Base-by-base conservation (phyloP, 2,113 vertebrate genomes). In the Romanogobio albipinnatus region DNA sequence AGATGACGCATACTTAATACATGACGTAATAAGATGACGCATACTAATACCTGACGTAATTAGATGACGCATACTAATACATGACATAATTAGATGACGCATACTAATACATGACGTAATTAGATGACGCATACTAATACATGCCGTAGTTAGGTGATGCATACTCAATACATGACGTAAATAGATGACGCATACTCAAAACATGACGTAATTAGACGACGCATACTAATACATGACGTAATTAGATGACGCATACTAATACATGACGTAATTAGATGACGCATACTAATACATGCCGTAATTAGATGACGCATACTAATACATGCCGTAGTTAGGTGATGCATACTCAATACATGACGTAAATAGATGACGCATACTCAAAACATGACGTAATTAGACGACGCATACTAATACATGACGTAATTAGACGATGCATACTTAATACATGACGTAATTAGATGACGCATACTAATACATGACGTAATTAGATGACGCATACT, bases 71-170 rank as follows among this genome's bases (percentile, higher is more conserved):
- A 45, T n/a, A 71, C 39, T 24, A 11, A 11, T n/a, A 56, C 56
- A n/a, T 22, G 56, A 19, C 19, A 0, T 19, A 22, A 22, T 22
- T 22, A 3, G 7, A 19, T 7, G 0, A 64, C 29, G 61, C 61
- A 29, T 6, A 29, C 1, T 29, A n/a, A n/a, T 29, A 29, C 29
- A 29, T 29, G 29, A 29, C 29, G 29, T 29, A 29, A 29, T 29
- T 29, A 29, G 29, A 2, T 0, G 0, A 66, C 1, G 3, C 26
- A n/a, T n/a, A n/a, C 9, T 62, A 62, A 51, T 14, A 51, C 5
- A 6, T 56, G 5, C 13, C 47, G 0, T 8, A 51, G 4, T 13
- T 13, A 51, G 11, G 4, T 4, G 13, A 49, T 2, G 11, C 49
- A 62, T 62, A 26, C 24, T 36, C n/a, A 39, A 39, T 5, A 39